phyloP scores from a whole-genome alignment of 1,140 invertebrate genomes.

The Macrosteles quadrilineatus region DNA sequence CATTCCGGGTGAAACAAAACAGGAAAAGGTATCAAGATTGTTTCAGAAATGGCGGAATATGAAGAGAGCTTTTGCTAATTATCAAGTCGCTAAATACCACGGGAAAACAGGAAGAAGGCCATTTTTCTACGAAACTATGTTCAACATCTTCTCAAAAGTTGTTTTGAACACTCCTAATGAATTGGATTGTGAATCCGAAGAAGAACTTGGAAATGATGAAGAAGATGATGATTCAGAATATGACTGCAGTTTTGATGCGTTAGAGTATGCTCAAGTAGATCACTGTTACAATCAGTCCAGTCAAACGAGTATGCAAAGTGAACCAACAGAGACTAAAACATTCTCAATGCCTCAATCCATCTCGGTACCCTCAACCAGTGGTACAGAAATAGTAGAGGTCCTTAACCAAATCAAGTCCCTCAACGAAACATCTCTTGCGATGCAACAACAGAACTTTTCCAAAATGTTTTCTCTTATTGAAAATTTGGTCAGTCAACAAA shows the following conservation, averaged over 20 bases:
- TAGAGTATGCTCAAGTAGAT: too few species aligned
- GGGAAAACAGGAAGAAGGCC: not conserved
- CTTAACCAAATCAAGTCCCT: not conserved
- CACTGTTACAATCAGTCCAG: not conserved
- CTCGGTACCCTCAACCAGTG: not conserved
- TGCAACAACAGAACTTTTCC: slow-evolving; percentile 4
- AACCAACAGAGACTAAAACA: not conserved
- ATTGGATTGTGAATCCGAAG: not conserved
- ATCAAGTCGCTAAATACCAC: not conserved
- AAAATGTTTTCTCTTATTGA: slow-evolving; percentile 1
- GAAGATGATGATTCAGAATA: too few species aligned
- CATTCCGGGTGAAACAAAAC: not conserved
- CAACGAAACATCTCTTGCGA: not conserved
- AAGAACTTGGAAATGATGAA: not conserved
- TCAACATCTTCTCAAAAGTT: not conserved
- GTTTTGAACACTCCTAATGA: not conserved
- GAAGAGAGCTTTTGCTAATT: not conserved
- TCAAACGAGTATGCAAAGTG: not conserved
- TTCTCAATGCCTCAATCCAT: not conserved
- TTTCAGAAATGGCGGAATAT: slow-evolving; percentile 6
- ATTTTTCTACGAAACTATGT: not conserved
- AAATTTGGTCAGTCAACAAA: not conserved
- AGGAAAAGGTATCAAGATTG: not conserved
- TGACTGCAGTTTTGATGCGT: too few species aligned
- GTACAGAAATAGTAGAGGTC: not conserved